A percentile compares a stretch with the other conserved stretches of the same genome.
These are phyloP conservation scores for Hippocampus zosterae DNA, from an alignment of 2,113 vertebrate genomes.

Conservation along the genomic window DNA sequence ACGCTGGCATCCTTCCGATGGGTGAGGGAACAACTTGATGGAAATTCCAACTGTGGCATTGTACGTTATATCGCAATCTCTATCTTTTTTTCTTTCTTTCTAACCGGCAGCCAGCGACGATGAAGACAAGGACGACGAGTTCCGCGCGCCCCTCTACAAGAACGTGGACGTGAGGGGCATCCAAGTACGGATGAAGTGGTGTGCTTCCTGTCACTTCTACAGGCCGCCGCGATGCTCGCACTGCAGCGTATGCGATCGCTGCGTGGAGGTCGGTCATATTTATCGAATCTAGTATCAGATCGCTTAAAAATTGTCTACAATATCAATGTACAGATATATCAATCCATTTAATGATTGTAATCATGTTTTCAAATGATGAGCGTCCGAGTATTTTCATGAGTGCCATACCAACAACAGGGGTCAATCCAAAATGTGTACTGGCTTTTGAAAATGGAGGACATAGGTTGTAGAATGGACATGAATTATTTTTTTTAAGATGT, in stretches of 20 bases:
- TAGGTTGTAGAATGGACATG: background rate
- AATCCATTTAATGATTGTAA: background rate
- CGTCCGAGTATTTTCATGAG: background rate
- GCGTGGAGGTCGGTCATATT: conserved; percentile 84
- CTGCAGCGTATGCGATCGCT: conserved; percentile 96
- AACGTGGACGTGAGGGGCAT: conserved; percentile 92
- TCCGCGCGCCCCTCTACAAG: conserved; percentile 91
- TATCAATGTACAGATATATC: background rate
- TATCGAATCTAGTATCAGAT: background rate
- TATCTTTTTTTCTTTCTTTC: background rate
- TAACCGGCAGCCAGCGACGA: conserved; percentile 83
- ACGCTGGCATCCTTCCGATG: conserved; percentile 92
- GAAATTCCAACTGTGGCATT: background rate
- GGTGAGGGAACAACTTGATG: conserved; percentile 69
- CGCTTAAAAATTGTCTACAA: background rate
- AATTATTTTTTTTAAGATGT: background rate
- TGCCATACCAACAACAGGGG: too few species aligned
- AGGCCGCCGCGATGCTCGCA: conserved; percentile 92
- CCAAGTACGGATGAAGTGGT: conserved; percentile 98
- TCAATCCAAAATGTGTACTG: conserved; percentile 1
- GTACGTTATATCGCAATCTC: background rate
- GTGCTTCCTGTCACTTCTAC: conserved; percentile 93
- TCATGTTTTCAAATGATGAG: background rate
- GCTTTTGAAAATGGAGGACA: background rate
- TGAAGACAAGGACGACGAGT: conserved; percentile 83